Base-by-base conservation (phyloP, 53 echinoderm and acorn worm genomes). In the Echinometra lucunter region DNA sequence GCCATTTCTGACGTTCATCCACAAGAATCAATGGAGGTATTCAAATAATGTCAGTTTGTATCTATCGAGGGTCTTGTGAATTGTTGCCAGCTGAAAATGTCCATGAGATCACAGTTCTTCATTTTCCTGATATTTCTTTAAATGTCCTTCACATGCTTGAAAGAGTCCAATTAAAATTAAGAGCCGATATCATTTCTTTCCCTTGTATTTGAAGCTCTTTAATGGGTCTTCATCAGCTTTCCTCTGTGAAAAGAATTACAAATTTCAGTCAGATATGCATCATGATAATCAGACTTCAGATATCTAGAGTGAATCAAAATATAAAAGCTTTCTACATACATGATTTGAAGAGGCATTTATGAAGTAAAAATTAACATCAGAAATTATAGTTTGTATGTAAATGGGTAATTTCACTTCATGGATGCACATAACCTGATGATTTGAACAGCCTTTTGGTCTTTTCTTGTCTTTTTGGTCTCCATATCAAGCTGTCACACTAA, bases 161-260 rank as follows among this genome's bases (percentile, higher is more conserved):
- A 85, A 85, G 45, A 27, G 85, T 85, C 85, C 30, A 49, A n/a
- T n/a, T n/a, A 4, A 85, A 2, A 85, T 85, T 45, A 13, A 2
- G 13, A 45, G n/a, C 28, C 13, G 49, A 45, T 60, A 44, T 94
- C 67, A 94, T 49, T 95, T 92, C 83, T 95, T 91, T 37, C 92
- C 94, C 58, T 96, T 96, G 91, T 94, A 98, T 56, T 97, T 97
- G 95, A 98, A 98, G 92, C 98, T 98, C 81, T 98, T 97, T 94
- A 98, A 83, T 6, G 98, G 98, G 81, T 98, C 97, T 70, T 95
- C 97, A 67, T 95, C 95, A 35, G 96, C 91, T 95, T 96, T 97
- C 63, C 96, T 97, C 98, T 98, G 94, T 66, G 78, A 92, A 92
- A 57, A 56, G 66, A 72, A 92, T 17, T 38, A 74, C 0, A 66